These are phyloP conservation scores for Coluber constrictor DNA, from an alignment of 2,797 vertebrate species.

Conservation along the genomic window DNA sequence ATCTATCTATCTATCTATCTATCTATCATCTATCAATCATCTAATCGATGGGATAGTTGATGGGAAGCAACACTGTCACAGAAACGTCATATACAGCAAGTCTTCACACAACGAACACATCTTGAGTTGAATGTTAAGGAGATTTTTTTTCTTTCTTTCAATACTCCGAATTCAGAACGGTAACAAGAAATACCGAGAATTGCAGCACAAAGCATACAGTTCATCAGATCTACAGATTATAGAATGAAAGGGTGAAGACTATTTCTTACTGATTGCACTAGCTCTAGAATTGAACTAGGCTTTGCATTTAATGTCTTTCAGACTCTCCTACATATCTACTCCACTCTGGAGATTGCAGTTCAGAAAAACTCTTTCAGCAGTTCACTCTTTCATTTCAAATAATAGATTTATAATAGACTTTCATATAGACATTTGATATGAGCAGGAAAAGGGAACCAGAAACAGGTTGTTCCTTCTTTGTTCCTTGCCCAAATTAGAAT, in stretches of 20 bases:
- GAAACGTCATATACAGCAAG: not conserved
- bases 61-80: not conserved
- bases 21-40: not conserved
- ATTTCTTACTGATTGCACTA: slow-evolving; percentile 26
- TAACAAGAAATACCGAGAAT: not conserved
- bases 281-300: not conserved
- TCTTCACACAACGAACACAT: not conserved
- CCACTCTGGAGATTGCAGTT: slow-evolving; percentile 23
- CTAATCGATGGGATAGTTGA: not conserved
- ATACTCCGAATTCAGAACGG: slow-evolving; percentile 8
- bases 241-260: slow-evolving; percentile 27
- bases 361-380: slow-evolving; percentile 38
- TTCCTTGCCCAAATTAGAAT: not conserved
- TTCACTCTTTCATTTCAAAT: not conserved
- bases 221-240: slow-evolving; percentile 29
- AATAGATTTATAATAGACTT: not conserved
- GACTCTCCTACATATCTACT: not conserved
- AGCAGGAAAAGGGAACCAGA: not conserved
- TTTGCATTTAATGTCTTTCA: not conserved
- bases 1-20: not conserved
- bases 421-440: not conserved
- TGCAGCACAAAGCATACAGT: slow-evolving; percentile 17
- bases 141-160: not conserved
- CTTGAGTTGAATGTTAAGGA: not conserved
- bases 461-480: not conserved